These are phyloP conservation scores for Vombatus ursinus DNA, from an alignment of 2,113 vertebrate species.

Conservation along the genomic window DNA sequence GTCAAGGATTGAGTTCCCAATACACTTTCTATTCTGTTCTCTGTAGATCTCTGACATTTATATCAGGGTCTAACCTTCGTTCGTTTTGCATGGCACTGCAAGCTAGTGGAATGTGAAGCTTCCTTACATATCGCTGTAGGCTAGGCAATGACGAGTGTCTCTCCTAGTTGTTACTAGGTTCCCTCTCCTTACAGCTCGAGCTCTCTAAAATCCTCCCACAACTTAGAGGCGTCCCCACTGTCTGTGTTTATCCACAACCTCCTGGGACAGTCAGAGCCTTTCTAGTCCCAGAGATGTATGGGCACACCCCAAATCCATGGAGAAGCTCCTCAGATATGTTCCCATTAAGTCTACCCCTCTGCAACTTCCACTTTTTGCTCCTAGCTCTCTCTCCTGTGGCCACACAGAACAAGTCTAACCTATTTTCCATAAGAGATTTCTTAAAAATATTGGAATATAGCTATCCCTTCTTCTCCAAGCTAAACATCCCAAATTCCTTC, in stretches of 20 bases:
- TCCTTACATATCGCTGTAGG: background rate
- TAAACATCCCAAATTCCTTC: background rate
- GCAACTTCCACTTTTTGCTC: background rate
- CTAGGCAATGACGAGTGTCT: background rate
- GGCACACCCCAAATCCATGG: background rate
- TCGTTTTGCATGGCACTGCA: background rate
- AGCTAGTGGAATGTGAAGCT: background rate
- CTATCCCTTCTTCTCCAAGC: background rate
- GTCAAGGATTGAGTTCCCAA: background rate
- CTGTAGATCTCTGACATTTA: background rate
- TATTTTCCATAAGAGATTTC: background rate
- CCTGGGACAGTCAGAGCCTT: background rate
- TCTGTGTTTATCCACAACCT: background rate
- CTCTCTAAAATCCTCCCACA: background rate
- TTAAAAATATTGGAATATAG: background rate
- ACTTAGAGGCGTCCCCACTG: background rate
- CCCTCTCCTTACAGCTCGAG: background rate
- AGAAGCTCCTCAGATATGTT: background rate
- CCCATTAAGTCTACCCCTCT: background rate
- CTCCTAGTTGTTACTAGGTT: background rate
- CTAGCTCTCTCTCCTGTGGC: background rate
- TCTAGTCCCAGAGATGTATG: background rate
- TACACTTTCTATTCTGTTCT: background rate
- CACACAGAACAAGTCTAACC: background rate
- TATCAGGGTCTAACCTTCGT: background rate